Conservation (phyloP, 2,888 invertebrate genomes). For the Tetanocera ferruginea region DNA sequence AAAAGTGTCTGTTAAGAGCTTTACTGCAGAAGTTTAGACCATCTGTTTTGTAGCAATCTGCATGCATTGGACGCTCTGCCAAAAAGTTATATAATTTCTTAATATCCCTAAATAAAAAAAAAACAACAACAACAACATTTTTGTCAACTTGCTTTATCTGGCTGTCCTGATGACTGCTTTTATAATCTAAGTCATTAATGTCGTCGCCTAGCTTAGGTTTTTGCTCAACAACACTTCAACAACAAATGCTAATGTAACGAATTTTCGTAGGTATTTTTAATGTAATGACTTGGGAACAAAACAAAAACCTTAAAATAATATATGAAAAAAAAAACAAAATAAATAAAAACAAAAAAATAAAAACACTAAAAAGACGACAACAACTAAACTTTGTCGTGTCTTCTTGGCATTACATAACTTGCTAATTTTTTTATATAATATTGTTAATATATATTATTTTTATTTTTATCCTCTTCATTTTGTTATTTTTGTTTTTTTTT, state of each 20-base stretch:
- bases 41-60: no score
- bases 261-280: conserved; percentile 41
- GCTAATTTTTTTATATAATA: conserved; percentile 62
- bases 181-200: no score
- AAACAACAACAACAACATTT: no score
- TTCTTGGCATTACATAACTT: conserved; percentile 62
- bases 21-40: no score
- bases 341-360: not conserved
- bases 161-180: no score
- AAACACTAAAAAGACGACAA: not conserved
- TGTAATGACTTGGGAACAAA: conserved; percentile 50
- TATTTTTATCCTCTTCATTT: conserved; percentile 46
- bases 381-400: conserved; percentile 51
- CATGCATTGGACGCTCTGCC: no score
- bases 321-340: not conserved
- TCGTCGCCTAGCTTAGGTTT: no score
- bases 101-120: no score
- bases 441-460: conserved; percentile 68
- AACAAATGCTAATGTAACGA: conserved; percentile 23
- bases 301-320: not conserved
- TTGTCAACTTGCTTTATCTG: no score
- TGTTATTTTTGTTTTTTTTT: not conserved
- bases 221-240: no score
- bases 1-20: no score
- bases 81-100: no score